Evolutionary conservation across 2,888 invertebrate genomes (phyloP), one percentile per base, ranked within the genome.

Genomic region (Cephus nigrinus): DNA sequence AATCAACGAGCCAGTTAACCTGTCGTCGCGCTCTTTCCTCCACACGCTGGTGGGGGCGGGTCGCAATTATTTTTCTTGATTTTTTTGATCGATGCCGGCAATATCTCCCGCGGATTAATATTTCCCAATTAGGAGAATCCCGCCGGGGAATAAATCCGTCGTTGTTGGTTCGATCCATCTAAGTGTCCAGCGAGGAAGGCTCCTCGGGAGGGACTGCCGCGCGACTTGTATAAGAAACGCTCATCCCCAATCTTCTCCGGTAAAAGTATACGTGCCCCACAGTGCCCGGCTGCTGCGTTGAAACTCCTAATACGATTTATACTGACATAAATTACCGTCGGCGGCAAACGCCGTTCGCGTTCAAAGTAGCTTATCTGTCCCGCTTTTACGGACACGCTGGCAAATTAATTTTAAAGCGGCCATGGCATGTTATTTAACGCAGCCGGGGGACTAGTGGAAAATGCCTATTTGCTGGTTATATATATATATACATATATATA

Each of bases 241-340:
- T 71, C 71, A 31, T 33, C 33, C 71, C 71, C 71, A 23, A 71
- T 71, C 71, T 31, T 71, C 71, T 23, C 32, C 12, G 12, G 71
- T 3, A 9, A 31, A 23, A 31, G 31, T 71, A 71, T 71, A 71
- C 31, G 71, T 12, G 33, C 23, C 55, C 40, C 9, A 32, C 34
- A 55, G 55, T 23, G 55, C 71, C 71, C 71, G 71, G 71, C 31
- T 71, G 71, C 71, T 71, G 31, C 71, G 71, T 33, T 31, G 33
- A 71, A 71, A 33, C 31, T 33, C 71, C 35, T 74, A 74, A 74
- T 74, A 15, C 74, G 74, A 74, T 74, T 74, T 35, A 40, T 23
- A 74, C 74, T 34, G 74, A 74, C 74, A 34, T 74, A 74, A 34
- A 74, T 74, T 74, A 74, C 74, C 74, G 74, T 9, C 31, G n/a